These are phyloP conservation scores for Rhombomys opimus DNA, from an alignment of 2,113 vertebrate species.

Conservation along the genomic window DNA sequence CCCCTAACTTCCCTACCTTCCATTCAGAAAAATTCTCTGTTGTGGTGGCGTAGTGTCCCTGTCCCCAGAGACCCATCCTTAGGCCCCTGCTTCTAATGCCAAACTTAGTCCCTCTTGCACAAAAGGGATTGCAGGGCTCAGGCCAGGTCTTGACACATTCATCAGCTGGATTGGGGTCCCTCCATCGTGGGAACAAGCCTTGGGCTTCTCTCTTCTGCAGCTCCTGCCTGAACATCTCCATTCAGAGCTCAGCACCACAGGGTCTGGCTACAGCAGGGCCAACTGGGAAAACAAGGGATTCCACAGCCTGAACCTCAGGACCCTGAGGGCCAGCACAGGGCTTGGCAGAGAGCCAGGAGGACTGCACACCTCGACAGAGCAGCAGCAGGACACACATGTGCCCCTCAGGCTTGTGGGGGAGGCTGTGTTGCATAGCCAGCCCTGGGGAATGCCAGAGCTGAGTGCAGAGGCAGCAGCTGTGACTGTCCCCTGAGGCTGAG, in stretches of 20 bases:
- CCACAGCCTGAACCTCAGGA: neutral
- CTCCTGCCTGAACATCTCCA: neutral
- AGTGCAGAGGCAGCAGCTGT: slow-evolving; percentile 32
- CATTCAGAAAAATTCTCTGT: neutral
- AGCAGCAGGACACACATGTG: neutral
- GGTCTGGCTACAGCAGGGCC: neutral
- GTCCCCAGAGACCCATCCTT: neutral
- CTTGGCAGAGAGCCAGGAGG: neutral
- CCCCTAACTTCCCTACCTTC: neutral
- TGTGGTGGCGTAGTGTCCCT: neutral
- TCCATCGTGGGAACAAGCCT: fast-evolving
- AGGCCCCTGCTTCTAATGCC: neutral
- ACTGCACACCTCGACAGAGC: neutral
- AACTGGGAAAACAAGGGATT: slow-evolving; percentile 36
- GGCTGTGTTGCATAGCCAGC: neutral
- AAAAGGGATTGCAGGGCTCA: neutral
- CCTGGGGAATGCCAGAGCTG: neutral
- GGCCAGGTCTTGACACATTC: neutral
- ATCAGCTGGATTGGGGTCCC: neutral
- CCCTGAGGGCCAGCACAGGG: neutral
- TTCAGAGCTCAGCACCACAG: neutral
- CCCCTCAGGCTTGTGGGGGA: neutral
- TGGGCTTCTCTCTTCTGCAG: neutral
- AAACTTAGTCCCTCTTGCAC: neutral
- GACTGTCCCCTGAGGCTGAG: neutral